Conservation (phyloP, 30 jellyfish, hydroid and myxozoan species). For the Aurelia coerulea region DNA sequence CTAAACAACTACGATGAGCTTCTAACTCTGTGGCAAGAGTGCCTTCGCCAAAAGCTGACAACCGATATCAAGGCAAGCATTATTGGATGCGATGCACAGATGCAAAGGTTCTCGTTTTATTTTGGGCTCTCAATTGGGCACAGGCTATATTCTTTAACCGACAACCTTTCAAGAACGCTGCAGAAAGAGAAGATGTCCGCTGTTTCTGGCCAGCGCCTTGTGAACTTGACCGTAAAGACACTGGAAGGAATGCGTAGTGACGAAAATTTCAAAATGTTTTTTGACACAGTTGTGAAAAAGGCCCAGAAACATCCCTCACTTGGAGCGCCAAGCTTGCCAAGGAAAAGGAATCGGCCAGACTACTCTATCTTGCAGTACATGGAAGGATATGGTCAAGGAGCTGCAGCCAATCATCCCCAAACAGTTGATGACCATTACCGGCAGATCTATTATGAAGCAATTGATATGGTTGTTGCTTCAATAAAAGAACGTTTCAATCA, state of each 20-base stretch:
- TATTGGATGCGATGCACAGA: slow-evolving; percentile 39
- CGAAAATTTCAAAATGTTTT: slow-evolving; percentile 17
- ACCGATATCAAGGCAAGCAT: slow-evolving; percentile 12
- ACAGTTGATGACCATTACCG: slow-evolving; percentile 54
- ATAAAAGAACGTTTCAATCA: slow-evolving; percentile 59
- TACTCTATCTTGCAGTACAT: slow-evolving; percentile 38
- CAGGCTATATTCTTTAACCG: slow-evolving; percentile 32
- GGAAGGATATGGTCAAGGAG: slow-evolving; percentile 21
- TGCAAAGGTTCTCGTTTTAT: slow-evolving; percentile 30
- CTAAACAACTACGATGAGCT: not conserved
- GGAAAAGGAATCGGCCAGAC: slow-evolving; percentile 48
- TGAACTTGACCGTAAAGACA: slow-evolving; percentile 34
- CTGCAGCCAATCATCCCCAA: slow-evolving; percentile 1
- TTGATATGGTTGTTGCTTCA: slow-evolving; percentile 56
- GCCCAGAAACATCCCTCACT: slow-evolving; percentile 16
- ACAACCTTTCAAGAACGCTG: slow-evolving; percentile 50
- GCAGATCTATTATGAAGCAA: slow-evolving; percentile 46
- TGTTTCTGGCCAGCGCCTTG: slow-evolving; percentile 61
- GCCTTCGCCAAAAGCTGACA: too few relatives aligned
- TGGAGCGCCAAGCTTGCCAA: slow-evolving; percentile 38
- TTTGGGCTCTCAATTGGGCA: slow-evolving; percentile 34
- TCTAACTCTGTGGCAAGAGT: not conserved
- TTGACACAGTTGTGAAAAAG: slow-evolving; percentile 21
- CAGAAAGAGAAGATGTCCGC: slow-evolving; percentile 67
- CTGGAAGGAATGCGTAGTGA: slow-evolving; percentile 52